Conservation (phyloP, 1,140 invertebrate species). For the Zaprionus gabonicus region DNA sequence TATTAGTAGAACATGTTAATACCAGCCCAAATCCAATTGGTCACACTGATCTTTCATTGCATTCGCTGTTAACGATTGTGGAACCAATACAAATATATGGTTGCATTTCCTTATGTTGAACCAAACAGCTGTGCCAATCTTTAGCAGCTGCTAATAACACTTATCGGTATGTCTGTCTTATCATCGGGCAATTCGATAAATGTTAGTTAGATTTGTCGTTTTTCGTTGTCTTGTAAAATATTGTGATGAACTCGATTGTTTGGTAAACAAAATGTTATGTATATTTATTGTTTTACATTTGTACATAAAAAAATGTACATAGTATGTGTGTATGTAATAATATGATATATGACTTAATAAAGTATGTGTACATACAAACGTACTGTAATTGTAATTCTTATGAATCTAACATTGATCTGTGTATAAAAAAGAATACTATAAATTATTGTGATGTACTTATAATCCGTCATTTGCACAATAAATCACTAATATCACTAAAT, state of each 20-base stretch:
- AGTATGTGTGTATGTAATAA: background rate
- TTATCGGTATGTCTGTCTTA: background rate
- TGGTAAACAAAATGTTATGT: background rate
- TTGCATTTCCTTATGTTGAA: background rate
- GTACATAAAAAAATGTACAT: background rate
- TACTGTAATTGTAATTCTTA: background rate
- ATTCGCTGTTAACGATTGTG: background rate
- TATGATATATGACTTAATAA: background rate
- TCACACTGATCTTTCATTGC: background rate
- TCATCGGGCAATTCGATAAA: background rate
- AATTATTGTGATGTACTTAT: background rate
- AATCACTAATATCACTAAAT: constrained; percentile 45
- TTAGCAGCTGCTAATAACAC: background rate
- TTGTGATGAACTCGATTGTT: too few species aligned
- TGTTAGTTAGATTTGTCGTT: background rate
- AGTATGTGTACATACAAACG: background rate
- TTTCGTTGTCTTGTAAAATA: too few species aligned
- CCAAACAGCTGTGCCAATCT: background rate
- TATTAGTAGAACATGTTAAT: background rate
- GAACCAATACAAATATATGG: background rate
- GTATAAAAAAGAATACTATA: background rate
- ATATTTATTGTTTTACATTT: constrained; percentile 3
- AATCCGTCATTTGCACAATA: constrained; percentile 28
- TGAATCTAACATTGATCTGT: background rate
- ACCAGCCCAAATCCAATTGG: background rate